A percentile compares a stretch with the other conserved stretches of the same genome.
phyloP scores from a whole-genome alignment of 2,888 invertebrate genomes.

The Lochmaea crataegi region DNA sequence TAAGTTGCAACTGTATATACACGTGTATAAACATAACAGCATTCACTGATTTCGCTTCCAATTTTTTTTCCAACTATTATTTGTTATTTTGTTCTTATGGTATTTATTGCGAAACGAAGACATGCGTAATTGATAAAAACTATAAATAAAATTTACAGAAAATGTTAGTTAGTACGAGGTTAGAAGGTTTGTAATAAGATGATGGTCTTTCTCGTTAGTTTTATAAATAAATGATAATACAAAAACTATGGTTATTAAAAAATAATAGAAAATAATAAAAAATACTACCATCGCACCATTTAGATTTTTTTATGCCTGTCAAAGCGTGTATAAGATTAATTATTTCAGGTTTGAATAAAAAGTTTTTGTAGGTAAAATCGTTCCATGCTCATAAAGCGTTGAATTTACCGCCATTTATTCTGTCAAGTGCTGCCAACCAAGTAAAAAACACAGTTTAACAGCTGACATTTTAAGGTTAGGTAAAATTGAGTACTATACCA shows the following conservation, averaged over 20 bases:
- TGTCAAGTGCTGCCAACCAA: too few relatives aligned
- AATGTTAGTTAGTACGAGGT: constrained; percentile 39
- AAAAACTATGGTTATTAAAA: constrained; percentile 39
- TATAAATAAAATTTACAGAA: not conserved
- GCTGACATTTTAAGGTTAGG: too few relatives aligned
- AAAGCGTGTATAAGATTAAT: not conserved
- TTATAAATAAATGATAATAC: constrained; percentile 52
- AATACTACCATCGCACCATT: constrained; percentile 47
- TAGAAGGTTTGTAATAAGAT: constrained; percentile 47
- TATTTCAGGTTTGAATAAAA: not conserved
- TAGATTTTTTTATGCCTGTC: not conserved
- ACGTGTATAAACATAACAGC: constrained; percentile 7
- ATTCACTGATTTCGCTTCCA: not conserved
- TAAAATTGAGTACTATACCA: too few relatives aligned
- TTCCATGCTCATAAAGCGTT: too few relatives aligned
- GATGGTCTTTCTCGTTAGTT: constrained; percentile 66
- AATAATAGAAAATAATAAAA: constrained; percentile 34
- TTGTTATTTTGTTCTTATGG: not conserved
- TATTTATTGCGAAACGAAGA: not conserved
- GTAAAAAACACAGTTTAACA: too few relatives aligned
- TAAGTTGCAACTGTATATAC: constrained; percentile 14
- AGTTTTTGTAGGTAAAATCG: too few relatives aligned
- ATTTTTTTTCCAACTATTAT: not conserved
- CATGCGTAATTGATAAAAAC: constrained; percentile 6
- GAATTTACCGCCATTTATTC: too few relatives aligned